Conservation (phyloP, 2,888 invertebrate genomes). For the Leucophora obtusa region DNA sequence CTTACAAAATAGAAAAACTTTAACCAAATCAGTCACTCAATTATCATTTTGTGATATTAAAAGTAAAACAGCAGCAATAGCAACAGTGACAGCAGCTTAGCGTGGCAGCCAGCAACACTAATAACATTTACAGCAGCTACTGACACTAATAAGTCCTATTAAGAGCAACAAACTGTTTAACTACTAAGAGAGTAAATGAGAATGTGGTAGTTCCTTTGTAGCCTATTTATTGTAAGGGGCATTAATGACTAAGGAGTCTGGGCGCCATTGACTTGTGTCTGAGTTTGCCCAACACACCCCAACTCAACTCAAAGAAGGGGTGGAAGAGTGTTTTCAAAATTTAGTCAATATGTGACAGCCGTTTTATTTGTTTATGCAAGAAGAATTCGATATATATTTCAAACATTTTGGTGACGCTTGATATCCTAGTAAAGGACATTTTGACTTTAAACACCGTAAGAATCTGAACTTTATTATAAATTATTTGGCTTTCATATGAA, state of each 20-base stretch:
- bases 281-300: too few species aligned
- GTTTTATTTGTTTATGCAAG: conserved; percentile 14
- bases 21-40: conserved; percentile 15
- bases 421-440: not conserved
- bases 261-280: too few species aligned
- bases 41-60: conserved; percentile 22
- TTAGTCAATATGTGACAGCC: conserved; percentile 19
- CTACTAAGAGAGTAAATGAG: conserved; percentile 15
- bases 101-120: not conserved
- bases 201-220: not conserved
- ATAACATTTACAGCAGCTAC: not conserved
- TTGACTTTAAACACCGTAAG: not conserved
- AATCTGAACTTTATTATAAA: too few species aligned
- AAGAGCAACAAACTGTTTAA: conserved; percentile 47
- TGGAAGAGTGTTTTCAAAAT: not conserved
- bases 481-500: too few species aligned
- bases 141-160: conserved; percentile 21
- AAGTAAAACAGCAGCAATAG: not conserved
- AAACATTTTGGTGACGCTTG: not conserved
- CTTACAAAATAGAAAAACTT: not conserved
- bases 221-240: conserved; percentile 6
- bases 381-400: not conserved
- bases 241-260: not conserved
- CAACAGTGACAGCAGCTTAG: not conserved
- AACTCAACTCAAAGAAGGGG: too few species aligned